These are phyloP conservation scores for Drosophila ercepeae DNA, from an alignment of 1,140 invertebrate species.

Conservation along the genomic window DNA sequence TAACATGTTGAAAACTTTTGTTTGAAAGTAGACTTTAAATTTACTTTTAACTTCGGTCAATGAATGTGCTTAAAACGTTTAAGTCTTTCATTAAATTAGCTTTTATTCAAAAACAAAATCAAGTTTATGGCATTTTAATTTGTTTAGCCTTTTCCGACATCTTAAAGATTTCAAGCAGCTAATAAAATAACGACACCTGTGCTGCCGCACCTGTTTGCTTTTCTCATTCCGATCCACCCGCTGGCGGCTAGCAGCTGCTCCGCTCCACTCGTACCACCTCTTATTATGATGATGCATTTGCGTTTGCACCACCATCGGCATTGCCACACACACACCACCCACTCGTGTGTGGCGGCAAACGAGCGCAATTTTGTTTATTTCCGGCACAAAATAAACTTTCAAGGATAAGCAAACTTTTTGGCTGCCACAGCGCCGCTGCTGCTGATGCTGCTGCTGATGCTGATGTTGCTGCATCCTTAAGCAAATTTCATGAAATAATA, in stretches of 20 bases:
- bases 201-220: slow-evolving; percentile 32
- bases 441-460: slow-evolving; percentile 33
- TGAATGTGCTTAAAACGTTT: not conserved
- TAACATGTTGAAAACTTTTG: not conserved
- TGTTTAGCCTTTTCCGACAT: not conserved
- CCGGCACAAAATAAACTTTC: slow-evolving; percentile 80
- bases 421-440: slow-evolving; percentile 39
- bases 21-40: no score
- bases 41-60: no score
- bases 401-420: slow-evolving; percentile 81
- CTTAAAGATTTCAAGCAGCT: slow-evolving; percentile 32
- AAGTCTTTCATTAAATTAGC: no score
- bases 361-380: slow-evolving; percentile 80
- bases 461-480: slow-evolving; percentile 64
- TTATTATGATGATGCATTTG: slow-evolving; percentile 55
- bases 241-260: slow-evolving; percentile 1
- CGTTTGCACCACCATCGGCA: slow-evolving; percentile 31
- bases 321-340: not conserved
- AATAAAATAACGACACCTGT: slow-evolving; percentile 27
- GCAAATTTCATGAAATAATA: slow-evolving; percentile 82
- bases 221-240: not conserved
- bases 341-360: slow-evolving; percentile 34
- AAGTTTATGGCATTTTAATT: not conserved
- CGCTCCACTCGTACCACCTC: slow-evolving; percentile 12
- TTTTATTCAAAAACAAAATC: not conserved